phyloP scores from a whole-genome alignment of 2,113 vertebrate species.

The Coptodon bakossiorum region DNA sequence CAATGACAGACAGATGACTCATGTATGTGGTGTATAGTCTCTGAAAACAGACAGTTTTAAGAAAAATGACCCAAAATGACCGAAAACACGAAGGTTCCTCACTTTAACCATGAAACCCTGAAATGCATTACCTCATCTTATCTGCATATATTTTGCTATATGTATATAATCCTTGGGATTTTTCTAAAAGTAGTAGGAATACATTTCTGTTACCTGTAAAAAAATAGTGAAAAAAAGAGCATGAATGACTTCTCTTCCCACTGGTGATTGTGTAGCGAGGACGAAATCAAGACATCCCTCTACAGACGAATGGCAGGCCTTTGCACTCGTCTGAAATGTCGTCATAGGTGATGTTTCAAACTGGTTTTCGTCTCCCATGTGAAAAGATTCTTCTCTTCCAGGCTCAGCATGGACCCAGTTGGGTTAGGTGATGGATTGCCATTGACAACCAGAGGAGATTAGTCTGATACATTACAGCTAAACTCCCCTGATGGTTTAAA shows the following conservation, averaged over 20 bases:
- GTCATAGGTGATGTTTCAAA: constrained; percentile 16
- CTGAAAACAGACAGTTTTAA: background rate
- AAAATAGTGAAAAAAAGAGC: background rate
- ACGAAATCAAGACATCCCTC: background rate
- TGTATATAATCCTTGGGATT: background rate
- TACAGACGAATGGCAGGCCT: background rate
- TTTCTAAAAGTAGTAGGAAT: background rate
- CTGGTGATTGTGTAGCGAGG: background rate
- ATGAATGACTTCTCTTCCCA: background rate
- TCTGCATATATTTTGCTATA: background rate
- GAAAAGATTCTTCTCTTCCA: background rate
- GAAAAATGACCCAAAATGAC: background rate
- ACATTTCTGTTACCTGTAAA: background rate
- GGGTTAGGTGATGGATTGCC: constrained; percentile 39
- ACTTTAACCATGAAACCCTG: background rate
- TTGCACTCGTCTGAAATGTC: background rate
- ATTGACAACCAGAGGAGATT: constrained; percentile 27
- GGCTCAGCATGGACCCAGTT: background rate
- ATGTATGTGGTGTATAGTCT: background rate
- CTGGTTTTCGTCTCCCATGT: background rate
- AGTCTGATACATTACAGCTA: constrained; percentile 22
- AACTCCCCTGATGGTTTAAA: constrained; percentile 27
- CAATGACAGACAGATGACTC: background rate
- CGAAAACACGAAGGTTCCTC: background rate
- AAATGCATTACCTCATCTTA: background rate